These are phyloP conservation scores for Podiceps cristatus DNA, from an alignment of 2,113 vertebrate genomes.

Conservation along the genomic window DNA sequence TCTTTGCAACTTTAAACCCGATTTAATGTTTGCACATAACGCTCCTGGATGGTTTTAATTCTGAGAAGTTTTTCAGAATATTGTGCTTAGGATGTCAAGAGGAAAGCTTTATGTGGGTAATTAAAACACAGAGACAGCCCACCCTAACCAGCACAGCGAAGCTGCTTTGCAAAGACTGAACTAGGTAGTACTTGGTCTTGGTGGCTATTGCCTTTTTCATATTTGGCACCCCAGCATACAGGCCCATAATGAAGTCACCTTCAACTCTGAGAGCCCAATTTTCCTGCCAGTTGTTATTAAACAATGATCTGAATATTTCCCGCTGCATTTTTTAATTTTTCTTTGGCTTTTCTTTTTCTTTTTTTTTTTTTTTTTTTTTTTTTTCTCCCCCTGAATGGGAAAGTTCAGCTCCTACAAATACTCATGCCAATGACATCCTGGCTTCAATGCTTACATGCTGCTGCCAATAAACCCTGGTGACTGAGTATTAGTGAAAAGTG, in stretches of 20 bases:
- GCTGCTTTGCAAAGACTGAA: background rate
- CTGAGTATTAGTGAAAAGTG: background rate
- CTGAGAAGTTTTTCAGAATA: background rate
- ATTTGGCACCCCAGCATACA: background rate
- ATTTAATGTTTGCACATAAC: background rate
- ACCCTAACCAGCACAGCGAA: background rate
- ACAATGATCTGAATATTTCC: background rate
- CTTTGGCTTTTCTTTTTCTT: background rate
- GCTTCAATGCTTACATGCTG: background rate
- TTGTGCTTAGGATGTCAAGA: background rate
- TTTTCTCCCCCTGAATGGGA: background rate
- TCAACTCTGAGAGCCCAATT: background rate
- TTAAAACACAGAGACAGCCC: background rate
- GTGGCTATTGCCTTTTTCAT: background rate
- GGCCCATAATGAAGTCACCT: background rate
- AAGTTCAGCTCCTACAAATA: background rate
- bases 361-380: background rate
- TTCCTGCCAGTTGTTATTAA: background rate
- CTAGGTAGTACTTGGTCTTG: background rate
- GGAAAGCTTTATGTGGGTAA: background rate
- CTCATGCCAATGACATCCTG: background rate
- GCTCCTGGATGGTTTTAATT: background rate
- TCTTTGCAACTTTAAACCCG: background rate
- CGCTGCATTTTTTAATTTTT: background rate
- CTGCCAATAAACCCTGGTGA: background rate